Base-by-base conservation (phyloP, 2,888 invertebrate species). In the Asteroscopus sphinx region DNA sequence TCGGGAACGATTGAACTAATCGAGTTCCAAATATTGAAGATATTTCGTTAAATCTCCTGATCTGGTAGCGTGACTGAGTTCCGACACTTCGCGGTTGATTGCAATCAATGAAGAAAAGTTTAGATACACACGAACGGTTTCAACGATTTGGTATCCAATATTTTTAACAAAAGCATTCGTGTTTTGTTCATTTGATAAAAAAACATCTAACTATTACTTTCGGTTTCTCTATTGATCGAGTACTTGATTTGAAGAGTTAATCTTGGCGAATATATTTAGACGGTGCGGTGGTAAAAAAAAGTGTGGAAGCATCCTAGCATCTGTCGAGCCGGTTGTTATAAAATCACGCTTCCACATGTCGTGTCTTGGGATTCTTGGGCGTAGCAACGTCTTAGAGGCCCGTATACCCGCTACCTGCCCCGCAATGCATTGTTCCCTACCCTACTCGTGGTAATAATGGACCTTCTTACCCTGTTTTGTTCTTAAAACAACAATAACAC, bases 341-440 rank as follows among this genome's bases (percentile, higher is more conserved):
- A 81, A 88, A 88, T 86, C 86, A 76, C 64, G 80, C 72, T 77
- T 57, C 83, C 90, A 88, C 83, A 91, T 90, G 90, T 84, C 81
- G 77, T 66, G 67, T 69, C 78, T 73, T 63, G 64, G 21, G 77
- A 65, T 66, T 69, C 78, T 73, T 63, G 64, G 21, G 62, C 73
- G 68, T 75, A 49, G 47, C 57, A 73, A 73, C 72, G 83, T 86
- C 81, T 86, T 82, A 85, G 79, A 44, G 55, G 74, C 91, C 92
- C 90, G 89, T 89, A 89, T 89, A n/a, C 86, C 82, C 85, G 79
- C 91, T 93, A 93, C 92, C 93, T 93, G 93, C 87, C 70, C 68
- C 70, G 58, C 70, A 74, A 57, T 51, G 75, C 81, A 89, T 91
- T 92, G 90, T 92, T 87, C 79, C 73, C 73, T 65, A 75, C 80